Evolutionary conservation across 2,888 invertebrate genomes (phyloP).

Genomic region (Physocephala rufipes): DNA sequence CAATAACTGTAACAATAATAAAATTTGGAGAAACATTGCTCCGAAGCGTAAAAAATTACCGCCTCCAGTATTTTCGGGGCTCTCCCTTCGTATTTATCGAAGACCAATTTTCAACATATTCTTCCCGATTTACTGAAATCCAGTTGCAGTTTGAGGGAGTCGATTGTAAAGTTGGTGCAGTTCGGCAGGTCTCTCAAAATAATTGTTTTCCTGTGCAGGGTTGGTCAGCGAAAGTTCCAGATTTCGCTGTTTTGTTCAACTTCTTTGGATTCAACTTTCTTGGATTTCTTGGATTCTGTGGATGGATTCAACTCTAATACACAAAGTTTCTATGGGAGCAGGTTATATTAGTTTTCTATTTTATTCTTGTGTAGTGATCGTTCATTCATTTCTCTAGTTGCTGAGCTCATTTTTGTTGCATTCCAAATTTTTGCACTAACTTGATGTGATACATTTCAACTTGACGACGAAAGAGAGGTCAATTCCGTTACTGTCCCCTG

Average conservation of each 20-base stretch:
- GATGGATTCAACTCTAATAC: no score
- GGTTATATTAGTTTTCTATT: not conserved
- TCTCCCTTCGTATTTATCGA: not conserved
- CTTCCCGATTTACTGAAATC: conserved; percentile 11
- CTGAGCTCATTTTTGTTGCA: not conserved
- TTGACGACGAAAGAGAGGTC: no score
- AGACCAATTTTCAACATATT: conserved; percentile 17
- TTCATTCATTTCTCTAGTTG: no score
- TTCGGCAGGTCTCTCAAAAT: conserved; percentile 47
- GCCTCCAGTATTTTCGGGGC: conserved; percentile 23
- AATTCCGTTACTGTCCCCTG: no score
- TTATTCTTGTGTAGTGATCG: not conserved
- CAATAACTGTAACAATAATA: not conserved
- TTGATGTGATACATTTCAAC: conserved; percentile 20
- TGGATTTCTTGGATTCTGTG: conserved; percentile 1
- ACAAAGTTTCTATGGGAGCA: no score
- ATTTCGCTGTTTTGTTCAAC: conserved; percentile 24
- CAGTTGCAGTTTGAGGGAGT: conserved; percentile 10
- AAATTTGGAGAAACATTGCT: not conserved
- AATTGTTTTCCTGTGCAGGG: not conserved
- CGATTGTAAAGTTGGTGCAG: conserved; percentile 35
- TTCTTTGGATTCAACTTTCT: conserved; percentile 5
- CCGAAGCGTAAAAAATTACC: conserved; percentile 8
- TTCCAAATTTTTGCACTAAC: conserved; percentile 18
- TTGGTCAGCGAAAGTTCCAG: conserved; percentile 18